Evolutionary conservation across 2,113 vertebrate genomes (phyloP).

Genomic region (Pterocles gutturalis): DNA sequence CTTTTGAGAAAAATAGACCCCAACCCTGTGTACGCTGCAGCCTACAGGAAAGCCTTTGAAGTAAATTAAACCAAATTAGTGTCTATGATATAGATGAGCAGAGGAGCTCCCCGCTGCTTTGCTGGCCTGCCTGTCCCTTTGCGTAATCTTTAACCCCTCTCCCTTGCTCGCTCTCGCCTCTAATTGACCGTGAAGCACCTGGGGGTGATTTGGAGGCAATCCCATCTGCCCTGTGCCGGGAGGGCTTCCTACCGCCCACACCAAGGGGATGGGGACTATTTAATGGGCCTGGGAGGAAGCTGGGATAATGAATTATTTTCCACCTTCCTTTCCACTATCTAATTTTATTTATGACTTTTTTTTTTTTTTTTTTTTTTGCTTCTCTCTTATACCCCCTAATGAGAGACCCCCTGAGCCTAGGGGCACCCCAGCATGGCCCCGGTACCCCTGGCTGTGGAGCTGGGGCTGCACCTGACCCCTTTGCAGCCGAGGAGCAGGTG

Average conservation of each 20-base stretch:
- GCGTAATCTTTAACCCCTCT: conserved; percentile 31
- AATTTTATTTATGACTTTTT: not conserved
- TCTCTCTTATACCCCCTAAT: not conserved
- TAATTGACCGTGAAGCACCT: conserved; percentile 56
- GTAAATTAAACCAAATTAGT: conserved; percentile 76
- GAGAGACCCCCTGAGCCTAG: not conserved
- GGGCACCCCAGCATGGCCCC: not conserved
- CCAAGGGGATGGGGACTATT: not conserved
- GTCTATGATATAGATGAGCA: conserved; percentile 58
- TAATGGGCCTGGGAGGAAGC: not conserved
- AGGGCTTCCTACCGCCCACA: not conserved
- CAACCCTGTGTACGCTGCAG: not conserved
- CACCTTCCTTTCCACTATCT: not conserved
- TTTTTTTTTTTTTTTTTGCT: not conserved
- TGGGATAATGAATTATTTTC: not conserved
- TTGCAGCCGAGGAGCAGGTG: not conserved
- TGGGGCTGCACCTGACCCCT: not conserved
- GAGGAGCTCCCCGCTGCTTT: conserved; percentile 31
- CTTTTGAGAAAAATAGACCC: not conserved
- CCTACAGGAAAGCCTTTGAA: conserved; percentile 60
- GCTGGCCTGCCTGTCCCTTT: not conserved
- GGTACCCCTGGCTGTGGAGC: not conserved
- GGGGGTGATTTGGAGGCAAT: conserved; percentile 30
- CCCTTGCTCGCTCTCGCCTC: not conserved
- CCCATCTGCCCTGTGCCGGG: conserved; percentile 50